These are phyloP conservation scores for Cryptops parisi DNA, from an alignment of 2,888 invertebrate species.

Conservation along the genomic window DNA sequence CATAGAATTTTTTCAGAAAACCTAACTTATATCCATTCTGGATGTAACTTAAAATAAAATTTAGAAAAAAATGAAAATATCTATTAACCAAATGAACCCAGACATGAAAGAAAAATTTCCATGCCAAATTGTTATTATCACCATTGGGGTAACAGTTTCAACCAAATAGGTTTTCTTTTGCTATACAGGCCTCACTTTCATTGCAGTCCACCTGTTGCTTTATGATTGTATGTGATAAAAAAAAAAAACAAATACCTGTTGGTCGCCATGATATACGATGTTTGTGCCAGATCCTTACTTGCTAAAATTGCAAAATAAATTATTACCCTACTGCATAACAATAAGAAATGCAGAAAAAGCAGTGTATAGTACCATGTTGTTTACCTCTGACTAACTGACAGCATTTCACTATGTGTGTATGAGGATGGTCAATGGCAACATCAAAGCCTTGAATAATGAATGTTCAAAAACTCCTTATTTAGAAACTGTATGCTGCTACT, in stretches of 20 bases:
- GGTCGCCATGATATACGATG: slow-evolving; percentile 97
- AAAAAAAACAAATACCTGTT: slow-evolving; percentile 50
- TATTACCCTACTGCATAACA: slow-evolving; percentile 10
- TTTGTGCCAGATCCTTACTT: slow-evolving; percentile 91
- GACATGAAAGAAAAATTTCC: too few relatives aligned
- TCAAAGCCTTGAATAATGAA: slow-evolving; percentile 54
- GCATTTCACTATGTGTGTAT: slow-evolving; percentile 89
- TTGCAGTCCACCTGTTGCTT: too few relatives aligned
- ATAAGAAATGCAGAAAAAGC: not conserved
- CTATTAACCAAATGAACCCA: too few relatives aligned
- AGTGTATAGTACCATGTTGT: slow-evolving; percentile 22
- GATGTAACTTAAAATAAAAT: too few relatives aligned
- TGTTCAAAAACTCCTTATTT: not conserved
- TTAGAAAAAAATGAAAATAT: not conserved
- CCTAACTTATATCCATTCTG: too few relatives aligned
- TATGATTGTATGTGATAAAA: too few relatives aligned
- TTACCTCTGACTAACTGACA: slow-evolving; percentile 90
- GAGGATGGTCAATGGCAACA: slow-evolving; percentile 95
- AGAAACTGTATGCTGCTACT: not conserved
- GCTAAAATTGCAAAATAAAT: slow-evolving; percentile 50
- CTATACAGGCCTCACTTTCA: too few relatives aligned
- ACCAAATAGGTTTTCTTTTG: too few relatives aligned
- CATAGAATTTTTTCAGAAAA: too few relatives aligned
- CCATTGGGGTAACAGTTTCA: too few relatives aligned
- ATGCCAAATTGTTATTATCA: too few relatives aligned